phyloP scores from a whole-genome alignment of 30 jellyfish, hydroid and myxozoan genomes.

The Cassiopea andromeda region DNA sequence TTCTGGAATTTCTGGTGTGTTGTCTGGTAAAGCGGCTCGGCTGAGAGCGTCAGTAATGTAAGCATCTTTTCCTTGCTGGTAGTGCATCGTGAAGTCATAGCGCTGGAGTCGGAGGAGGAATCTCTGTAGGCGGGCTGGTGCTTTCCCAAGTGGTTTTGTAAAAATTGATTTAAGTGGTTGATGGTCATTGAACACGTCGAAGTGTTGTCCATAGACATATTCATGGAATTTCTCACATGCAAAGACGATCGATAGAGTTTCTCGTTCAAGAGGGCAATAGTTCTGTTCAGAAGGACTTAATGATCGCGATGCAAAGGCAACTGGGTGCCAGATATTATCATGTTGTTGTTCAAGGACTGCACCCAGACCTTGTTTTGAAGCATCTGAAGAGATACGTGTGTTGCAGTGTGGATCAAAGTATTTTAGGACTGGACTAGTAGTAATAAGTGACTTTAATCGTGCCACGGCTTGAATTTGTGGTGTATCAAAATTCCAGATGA shows the following conservation, averaged over 20 bases:
- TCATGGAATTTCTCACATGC: slow-evolving; percentile 68
- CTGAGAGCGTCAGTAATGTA: not conserved
- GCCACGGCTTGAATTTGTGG: slow-evolving; percentile 59
- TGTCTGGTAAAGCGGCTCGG: not conserved
- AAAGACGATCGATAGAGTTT: slow-evolving; percentile 44
- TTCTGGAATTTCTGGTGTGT: not conserved
- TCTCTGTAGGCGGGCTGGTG: slow-evolving; percentile 65
- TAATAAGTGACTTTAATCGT: slow-evolving; percentile 47
- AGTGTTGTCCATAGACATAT: slow-evolving; percentile 51
- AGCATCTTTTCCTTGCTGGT: slow-evolving; percentile 40
- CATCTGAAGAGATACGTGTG: slow-evolving; percentile 70
- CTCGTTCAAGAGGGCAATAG: slow-evolving; percentile 54
- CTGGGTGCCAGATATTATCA: slow-evolving; percentile 60
- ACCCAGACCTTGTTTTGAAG: slow-evolving; percentile 73
- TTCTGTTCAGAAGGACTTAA: slow-evolving; percentile 56
- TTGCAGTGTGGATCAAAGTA: slow-evolving; percentile 63
- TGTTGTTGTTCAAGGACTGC: slow-evolving; percentile 69
- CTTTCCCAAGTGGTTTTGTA: slow-evolving; percentile 17
- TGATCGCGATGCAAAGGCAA: slow-evolving; percentile 83
- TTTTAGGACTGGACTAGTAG: slow-evolving; percentile 55
- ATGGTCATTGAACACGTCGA: slow-evolving; percentile 37
- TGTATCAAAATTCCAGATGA: slow-evolving; percentile 15
- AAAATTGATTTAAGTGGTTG: slow-evolving; percentile 51
- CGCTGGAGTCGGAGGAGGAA: slow-evolving; percentile 47
- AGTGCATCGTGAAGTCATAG: slow-evolving; percentile 49